Evolutionary conservation across 2,797 vertebrate species (phyloP), one percentile per base, ranked within the genome.

Genomic region (Coranthus polyacanthus): DNA sequence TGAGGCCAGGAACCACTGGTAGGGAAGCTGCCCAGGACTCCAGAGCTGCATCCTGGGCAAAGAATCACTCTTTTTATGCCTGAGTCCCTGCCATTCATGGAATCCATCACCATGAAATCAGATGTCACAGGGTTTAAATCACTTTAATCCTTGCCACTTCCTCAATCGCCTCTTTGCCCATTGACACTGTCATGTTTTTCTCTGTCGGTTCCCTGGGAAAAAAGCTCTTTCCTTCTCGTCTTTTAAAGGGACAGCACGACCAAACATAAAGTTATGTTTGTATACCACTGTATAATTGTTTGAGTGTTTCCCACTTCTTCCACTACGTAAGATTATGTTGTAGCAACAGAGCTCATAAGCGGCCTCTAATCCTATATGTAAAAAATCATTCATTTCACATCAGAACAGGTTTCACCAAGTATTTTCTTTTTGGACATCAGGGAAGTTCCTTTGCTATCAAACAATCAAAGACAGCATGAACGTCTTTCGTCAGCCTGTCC

Each of bases 31-130:
- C 69, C 86, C 62, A 26, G 67, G 72, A 82, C 54, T 84, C 65
- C 77, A 63, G 62, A 52, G 68, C 68, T 77, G 73, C 81, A 90
- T 89, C 86, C 86, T 81, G 86, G 83, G 80, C 44, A 91, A 87
- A 87, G 86, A 91, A 93, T 89, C 26, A 43, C 54, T 79, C 86
- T 86, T 92, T 93, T 92, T 74, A 91, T 83, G 66, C 70, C 63
- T n/a, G 18, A 66, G 24, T 61, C 68, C 68, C 71, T 39, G 76
- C 62, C 57, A 61, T 89, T 89, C 80, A 86, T 67, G 82, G 87
- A 73, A 78, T 53, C 80, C 78, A 63, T 86, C 83, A 65, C 79
- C 82, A 62, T 89, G 83, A 92, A 92, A 83, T 88, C 77, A 81
- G 81, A 86, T 88, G 85, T 88, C 83, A 88, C 78, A 65, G 65